These are phyloP conservation scores for Spilogale gracilis DNA, from an alignment of 2,113 vertebrate genomes.

Conservation along the genomic window DNA sequence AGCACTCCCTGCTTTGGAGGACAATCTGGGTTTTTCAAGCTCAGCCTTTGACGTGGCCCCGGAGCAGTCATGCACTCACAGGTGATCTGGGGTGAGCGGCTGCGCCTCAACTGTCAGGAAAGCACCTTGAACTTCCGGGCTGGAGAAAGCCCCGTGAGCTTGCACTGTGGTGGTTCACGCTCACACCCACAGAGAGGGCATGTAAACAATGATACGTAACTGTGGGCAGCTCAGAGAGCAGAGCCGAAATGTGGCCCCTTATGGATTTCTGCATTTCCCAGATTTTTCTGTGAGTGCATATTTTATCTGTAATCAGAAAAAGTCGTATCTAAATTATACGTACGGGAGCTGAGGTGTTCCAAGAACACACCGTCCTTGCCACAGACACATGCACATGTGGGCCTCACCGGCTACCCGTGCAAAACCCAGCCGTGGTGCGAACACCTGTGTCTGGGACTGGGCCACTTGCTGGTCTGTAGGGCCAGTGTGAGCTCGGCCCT, in stretches of 20 bases:
- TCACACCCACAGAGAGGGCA: neutral
- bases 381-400: accelerated
- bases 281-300: neutral
- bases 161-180: accelerated
- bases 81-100: neutral
- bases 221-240: accelerated
- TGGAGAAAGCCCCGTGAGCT: neutral
- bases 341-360: accelerated
- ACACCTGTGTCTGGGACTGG: neutral
- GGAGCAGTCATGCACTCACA: accelerated
- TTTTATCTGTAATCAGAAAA: neutral
- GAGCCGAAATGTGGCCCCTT: neutral
- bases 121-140: neutral
- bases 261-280: neutral
- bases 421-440: too few species aligned
- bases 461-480: neutral
- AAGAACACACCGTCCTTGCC: neutral
- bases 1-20: neutral
- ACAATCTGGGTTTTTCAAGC: neutral
- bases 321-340: neutral
- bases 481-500: accelerated
- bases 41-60: accelerated
- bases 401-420: accelerated
- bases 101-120: accelerated
- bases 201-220: neutral